Evolutionary conservation across 1,140 invertebrate genomes (phyloP).

Genomic region (Dreissena rostriformis): DNA sequence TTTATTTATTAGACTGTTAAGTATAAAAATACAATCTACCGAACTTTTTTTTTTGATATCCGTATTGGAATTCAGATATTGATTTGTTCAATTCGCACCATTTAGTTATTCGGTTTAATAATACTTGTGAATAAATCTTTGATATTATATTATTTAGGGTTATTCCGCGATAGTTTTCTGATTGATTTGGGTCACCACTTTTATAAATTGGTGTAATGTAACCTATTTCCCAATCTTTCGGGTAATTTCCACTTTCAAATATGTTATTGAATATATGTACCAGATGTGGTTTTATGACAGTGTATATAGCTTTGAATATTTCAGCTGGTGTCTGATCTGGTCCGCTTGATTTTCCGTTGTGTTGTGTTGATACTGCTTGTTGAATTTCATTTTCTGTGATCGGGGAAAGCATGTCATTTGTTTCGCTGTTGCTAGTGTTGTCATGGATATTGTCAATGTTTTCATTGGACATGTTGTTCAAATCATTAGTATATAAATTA

Average conservation of each 20-base stretch:
- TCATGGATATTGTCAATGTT: neutral
- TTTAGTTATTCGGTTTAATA: neutral
- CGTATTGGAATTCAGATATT: neutral
- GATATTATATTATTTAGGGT: constrained; percentile 10
- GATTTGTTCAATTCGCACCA: neutral
- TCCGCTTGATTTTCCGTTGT: constrained; percentile 4
- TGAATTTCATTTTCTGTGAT: neutral
- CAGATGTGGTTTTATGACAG: neutral
- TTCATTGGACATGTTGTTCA: neutral
- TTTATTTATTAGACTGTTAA: neutral
- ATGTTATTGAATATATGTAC: neutral
- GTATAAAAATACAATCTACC: constrained; percentile 20
- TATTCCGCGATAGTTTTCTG: constrained; percentile 1
- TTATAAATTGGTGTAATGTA: constrained; percentile 4
- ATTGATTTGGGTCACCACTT: neutral
- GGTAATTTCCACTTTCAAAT: constrained; percentile 17
- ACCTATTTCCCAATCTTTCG: neutral
- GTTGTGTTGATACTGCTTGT: constrained; percentile 10
- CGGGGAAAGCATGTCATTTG: neutral
- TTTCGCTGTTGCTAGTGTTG: neutral
- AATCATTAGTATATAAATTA: neutral
- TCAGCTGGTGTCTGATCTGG: neutral
- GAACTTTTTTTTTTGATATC: constrained; percentile 1
- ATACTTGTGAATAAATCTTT: constrained; percentile 2
- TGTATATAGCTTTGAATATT: constrained; percentile 1